Conservation (phyloP, 2,797 vertebrate species). For the Oreochromis grahami region DNA sequence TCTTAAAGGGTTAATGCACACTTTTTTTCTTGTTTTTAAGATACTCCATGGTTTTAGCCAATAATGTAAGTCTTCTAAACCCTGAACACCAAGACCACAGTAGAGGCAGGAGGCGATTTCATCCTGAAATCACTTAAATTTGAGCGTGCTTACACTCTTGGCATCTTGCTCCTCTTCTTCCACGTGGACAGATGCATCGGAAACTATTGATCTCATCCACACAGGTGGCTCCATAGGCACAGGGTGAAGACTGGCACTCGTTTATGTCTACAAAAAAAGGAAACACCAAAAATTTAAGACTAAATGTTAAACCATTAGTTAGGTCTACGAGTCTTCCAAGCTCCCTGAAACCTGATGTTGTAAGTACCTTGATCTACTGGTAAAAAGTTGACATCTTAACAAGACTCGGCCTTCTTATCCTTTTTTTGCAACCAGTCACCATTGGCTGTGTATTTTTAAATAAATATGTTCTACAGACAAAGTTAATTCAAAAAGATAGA, state of each 20-base stretch:
- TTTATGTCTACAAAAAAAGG: conserved; percentile 83
- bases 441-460: not conserved
- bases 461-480: not conserved
- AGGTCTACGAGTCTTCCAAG: not conserved
- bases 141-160: conserved; percentile 85
- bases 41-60: not conserved
- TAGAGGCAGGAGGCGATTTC: not conserved
- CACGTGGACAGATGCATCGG: conserved; percentile 88
- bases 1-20: too few relatives aligned
- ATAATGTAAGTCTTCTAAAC: not conserved
- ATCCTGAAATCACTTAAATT: not conserved
- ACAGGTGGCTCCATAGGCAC: conserved; percentile 93
- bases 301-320: not conserved
- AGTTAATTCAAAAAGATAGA: not conserved
- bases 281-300: not conserved
- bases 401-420: not conserved
- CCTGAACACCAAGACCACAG: not conserved
- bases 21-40: not conserved
- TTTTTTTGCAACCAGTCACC: not conserved
- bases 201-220: conserved; percentile 96
- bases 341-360: not conserved
- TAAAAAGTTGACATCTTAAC: not conserved
- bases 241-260: conserved; percentile 97
- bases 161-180: conserved; percentile 85
- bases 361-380: not conserved